phyloP scores from a whole-genome alignment of 2,888 invertebrate species.

The Sinelater perroti region DNA sequence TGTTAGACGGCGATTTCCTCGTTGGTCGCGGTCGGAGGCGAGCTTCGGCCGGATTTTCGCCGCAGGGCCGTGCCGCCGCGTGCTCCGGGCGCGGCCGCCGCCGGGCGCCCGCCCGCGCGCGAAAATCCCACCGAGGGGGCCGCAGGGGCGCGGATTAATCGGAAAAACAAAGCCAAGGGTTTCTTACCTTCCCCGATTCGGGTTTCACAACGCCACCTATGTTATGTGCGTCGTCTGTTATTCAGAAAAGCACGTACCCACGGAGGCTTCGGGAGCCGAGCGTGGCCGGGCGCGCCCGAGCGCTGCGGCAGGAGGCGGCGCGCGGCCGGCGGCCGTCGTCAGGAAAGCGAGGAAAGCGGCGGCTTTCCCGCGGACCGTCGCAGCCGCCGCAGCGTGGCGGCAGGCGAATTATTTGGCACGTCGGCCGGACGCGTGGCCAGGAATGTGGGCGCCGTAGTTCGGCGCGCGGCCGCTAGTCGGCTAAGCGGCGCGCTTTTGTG shows the following conservation, averaged over 20 bases:
- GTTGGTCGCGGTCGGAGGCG: constrained; percentile 47
- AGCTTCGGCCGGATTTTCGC: constrained; percentile 47
- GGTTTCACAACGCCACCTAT: constrained; percentile 61
- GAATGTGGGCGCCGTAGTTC: constrained; percentile 56
- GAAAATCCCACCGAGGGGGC: constrained; percentile 46
- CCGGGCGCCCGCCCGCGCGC: constrained; percentile 42
- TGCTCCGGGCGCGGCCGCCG: constrained; percentile 37
- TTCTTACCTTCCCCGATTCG: constrained; percentile 61
- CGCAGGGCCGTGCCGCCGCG: no score
- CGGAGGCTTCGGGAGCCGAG: constrained; percentile 53
- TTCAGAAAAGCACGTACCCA: constrained; percentile 62
- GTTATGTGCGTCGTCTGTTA: constrained; percentile 59
- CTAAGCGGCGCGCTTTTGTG: constrained; percentile 51
- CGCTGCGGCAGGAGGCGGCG: constrained; percentile 52
- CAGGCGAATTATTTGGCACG: constrained; percentile 55
- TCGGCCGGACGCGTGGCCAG: constrained; percentile 57
- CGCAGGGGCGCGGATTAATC: constrained; percentile 49
- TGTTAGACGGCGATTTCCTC: constrained; percentile 61
- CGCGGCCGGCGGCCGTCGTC: background rate
- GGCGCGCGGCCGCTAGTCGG: constrained; percentile 54
- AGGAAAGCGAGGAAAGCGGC: no score
- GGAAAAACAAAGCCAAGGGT: constrained; percentile 58
- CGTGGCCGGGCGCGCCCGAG: constrained; percentile 49
- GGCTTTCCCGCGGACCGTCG: no score
- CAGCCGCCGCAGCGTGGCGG: background rate